phyloP scores from a whole-genome alignment of 2,888 invertebrate genomes.

The Acheta domesticus region DNA sequence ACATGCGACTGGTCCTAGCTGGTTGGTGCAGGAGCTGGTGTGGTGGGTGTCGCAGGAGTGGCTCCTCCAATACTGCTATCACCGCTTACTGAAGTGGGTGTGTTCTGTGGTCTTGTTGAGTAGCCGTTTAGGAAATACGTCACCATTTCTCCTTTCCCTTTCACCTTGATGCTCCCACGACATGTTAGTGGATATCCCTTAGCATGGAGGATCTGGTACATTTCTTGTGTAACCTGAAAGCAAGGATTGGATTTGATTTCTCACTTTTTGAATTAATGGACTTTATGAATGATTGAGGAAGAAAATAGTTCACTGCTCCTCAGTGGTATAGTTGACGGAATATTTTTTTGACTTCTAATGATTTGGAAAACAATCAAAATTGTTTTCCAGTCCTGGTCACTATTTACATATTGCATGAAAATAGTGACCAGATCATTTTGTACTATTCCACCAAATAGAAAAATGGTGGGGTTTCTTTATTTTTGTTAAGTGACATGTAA shows the following conservation, averaged over 20 bases:
- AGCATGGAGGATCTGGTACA: conserved; percentile 71
- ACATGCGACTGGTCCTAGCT: not conserved
- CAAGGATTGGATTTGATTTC: not conserved
- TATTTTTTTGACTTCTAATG: too few relatives aligned
- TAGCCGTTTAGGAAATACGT: conserved; percentile 74
- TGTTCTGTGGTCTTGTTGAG: conserved; percentile 25
- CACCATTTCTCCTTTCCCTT: conserved; percentile 92
- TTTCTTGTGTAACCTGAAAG: conserved; percentile 79
- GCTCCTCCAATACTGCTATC: not conserved
- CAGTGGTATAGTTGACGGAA: too few relatives aligned
- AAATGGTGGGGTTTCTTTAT: too few relatives aligned
- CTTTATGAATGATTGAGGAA: too few relatives aligned
- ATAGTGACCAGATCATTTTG: too few relatives aligned
- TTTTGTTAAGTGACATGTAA: too few relatives aligned
- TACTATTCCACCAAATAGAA: too few relatives aligned
- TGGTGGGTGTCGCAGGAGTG: not conserved
- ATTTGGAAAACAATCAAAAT: too few relatives aligned
- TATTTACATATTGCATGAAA: too few relatives aligned
- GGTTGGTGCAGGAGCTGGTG: not conserved
- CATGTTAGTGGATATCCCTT: conserved; percentile 79
- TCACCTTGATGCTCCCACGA: conserved; percentile 84
- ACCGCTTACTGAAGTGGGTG: not conserved
- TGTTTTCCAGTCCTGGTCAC: too few relatives aligned
- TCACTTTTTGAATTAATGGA: too few relatives aligned
- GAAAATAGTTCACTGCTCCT: too few relatives aligned